Conservation (phyloP, 2,797 vertebrate species). For the Rousettus madagascariensis region DNA sequence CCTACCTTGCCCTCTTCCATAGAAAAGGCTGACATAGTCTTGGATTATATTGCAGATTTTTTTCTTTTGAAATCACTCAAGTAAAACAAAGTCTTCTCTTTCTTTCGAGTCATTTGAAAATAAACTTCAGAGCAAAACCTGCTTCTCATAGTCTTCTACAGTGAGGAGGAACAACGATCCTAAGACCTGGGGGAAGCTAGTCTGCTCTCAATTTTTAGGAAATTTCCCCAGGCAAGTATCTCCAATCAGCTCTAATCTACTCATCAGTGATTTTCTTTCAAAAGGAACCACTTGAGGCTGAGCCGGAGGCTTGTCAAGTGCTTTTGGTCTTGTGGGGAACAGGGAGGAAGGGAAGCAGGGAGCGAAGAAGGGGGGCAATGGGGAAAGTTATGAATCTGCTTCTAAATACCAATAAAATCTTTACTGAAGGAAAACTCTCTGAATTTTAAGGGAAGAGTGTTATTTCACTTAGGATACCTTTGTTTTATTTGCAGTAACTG, state of each 20-base stretch:
- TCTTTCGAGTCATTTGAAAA: slow-evolving; percentile 35
- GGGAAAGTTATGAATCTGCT: slow-evolving; percentile 15
- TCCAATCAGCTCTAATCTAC: slow-evolving; percentile 69
- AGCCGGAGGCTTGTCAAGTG: slow-evolving; percentile 66
- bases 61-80: slow-evolving; percentile 56
- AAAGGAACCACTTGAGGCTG: slow-evolving; percentile 67
- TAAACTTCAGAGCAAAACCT: slow-evolving; percentile 50
- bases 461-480: slow-evolving; percentile 26
- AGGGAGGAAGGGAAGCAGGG: not conserved
- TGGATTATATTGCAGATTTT: not conserved
- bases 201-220: slow-evolving; percentile 43
- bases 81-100: slow-evolving; percentile 54
- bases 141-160: not conserved
- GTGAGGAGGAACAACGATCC: slow-evolving; percentile 35
- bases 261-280: slow-evolving; percentile 72
- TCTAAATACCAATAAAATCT: slow-evolving; percentile 2
- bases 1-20: not conserved
- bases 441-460: not conserved
- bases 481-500: slow-evolving; percentile 44
- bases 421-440: not conserved
- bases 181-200: not conserved
- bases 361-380: not conserved
- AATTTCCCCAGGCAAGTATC: slow-evolving; percentile 65
- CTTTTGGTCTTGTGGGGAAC: slow-evolving; percentile 29
- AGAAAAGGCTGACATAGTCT: not conserved